Evolutionary conservation across 2,888 invertebrate genomes (phyloP).

Genomic region (Volucella bombylans): DNA sequence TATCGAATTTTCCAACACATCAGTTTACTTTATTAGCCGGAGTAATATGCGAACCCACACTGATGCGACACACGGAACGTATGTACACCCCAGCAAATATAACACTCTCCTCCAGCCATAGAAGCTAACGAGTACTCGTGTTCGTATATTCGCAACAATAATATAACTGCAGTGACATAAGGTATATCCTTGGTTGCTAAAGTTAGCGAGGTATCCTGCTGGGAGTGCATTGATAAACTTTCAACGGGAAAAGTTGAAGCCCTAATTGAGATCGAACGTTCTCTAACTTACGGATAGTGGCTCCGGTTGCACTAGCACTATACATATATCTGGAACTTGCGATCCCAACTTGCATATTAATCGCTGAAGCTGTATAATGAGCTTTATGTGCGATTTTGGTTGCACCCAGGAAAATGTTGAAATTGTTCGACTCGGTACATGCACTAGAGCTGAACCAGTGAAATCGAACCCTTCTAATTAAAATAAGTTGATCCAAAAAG

Average conservation of each 20-base stretch:
- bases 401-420: too few relatives aligned
- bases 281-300: neutral
- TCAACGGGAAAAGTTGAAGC: slow-evolving; percentile 40
- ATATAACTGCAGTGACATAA: slow-evolving; percentile 1
- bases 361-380: slow-evolving; percentile 34
- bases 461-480: too few relatives aligned
- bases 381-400: neutral
- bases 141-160: slow-evolving; percentile 9
- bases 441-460: too few relatives aligned
- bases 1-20: slow-evolving; percentile 39
- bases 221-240: slow-evolving; percentile 39
- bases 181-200: neutral
- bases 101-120: slow-evolving; percentile 14
- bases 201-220: neutral
- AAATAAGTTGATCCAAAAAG: too few relatives aligned
- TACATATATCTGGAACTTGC: neutral
- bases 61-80: neutral
- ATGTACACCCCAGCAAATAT: slow-evolving; percentile 2
- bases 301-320: neutral
- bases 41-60: neutral
- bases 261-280: slow-evolving; percentile 27
- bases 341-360: slow-evolving; percentile 22
- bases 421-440: too few relatives aligned
- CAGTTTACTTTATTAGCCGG: neutral
- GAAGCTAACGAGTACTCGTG: neutral